Percentiles rank a stretch among this genome's conserved stretches.
Conservation (phyloP, 2,888 invertebrate genomes). For the Terebella lapidaria region DNA sequence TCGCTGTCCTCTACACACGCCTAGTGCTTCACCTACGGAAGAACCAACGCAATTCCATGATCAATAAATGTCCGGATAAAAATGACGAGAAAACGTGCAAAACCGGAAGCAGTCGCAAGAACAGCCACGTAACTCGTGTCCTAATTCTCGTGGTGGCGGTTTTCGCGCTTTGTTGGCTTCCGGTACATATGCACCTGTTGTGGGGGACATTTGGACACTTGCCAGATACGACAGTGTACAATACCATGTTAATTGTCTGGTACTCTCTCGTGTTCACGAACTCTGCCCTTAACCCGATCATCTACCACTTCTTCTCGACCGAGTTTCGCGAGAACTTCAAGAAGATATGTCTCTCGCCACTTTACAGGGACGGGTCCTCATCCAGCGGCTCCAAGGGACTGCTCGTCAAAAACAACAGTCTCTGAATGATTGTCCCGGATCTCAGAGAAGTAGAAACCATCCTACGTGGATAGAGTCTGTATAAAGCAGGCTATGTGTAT, state of each 20-base stretch:
- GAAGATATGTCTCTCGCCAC: no score
- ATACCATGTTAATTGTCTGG: neutral
- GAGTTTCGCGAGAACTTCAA: neutral
- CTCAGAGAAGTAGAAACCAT: no score
- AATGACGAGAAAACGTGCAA: no score
- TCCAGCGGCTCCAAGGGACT: no score
- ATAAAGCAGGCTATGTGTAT: no score
- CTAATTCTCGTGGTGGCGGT: neutral
- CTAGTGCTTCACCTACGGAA: conserved; percentile 66
- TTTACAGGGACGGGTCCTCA: no score
- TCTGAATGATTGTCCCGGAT: no score
- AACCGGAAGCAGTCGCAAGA: neutral
- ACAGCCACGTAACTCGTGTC: neutral
- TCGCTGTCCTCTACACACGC: conserved; percentile 79
- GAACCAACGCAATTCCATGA: neutral
- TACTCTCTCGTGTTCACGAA: neutral
- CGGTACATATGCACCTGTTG: neutral
- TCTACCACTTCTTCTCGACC: neutral
- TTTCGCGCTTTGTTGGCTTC: neutral
- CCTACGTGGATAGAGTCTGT: no score
- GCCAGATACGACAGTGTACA: neutral
- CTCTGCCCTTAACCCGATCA: neutral
- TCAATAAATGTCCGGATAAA: no score
- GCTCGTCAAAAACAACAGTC: no score
- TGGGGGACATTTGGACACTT: neutral